These are phyloP conservation scores for Caenorhabditis sp. DNA, from an alignment of 2,888 invertebrate genomes.

Conservation along the genomic window DNA sequence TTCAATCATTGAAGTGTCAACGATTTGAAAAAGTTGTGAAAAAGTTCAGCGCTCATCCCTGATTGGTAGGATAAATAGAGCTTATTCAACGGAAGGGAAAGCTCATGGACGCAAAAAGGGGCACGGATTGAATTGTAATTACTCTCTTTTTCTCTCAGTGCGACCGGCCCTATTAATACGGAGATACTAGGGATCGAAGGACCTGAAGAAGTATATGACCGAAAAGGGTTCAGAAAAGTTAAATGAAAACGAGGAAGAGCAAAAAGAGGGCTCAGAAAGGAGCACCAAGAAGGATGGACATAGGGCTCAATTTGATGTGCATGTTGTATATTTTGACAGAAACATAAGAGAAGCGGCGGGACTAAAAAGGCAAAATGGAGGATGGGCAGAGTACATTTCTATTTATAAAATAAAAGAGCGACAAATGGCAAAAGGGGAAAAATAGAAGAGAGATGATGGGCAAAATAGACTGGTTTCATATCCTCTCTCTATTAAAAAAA, in stretches of 20 bases:
- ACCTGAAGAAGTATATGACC: neutral
- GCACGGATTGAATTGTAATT: slow-evolving; percentile 1
- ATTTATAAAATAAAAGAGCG: neutral
- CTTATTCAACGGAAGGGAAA: neutral
- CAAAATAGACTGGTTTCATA: slow-evolving; percentile 1
- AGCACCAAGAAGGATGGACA: slow-evolving; percentile 13
- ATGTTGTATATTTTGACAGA: slow-evolving; percentile 31
- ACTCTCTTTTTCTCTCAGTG: neutral
- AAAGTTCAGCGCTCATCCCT: too few relatives aligned
- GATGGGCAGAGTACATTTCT: neutral
- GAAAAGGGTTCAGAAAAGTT: neutral
- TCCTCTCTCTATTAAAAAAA: neutral
- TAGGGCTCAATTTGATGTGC: slow-evolving; percentile 48
- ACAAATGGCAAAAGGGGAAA: slow-evolving; percentile 4
- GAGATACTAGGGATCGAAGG: neutral
- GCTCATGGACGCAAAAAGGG: neutral
- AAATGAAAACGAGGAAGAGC: neutral
- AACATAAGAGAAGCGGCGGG: slow-evolving; percentile 12
- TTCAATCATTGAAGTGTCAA: too few relatives aligned
- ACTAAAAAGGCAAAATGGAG: neutral
- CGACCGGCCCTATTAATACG: neutral
- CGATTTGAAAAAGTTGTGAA: too few relatives aligned
- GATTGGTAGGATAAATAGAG: neutral
- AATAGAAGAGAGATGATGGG: neutral
- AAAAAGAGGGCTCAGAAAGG: slow-evolving; percentile 8